These are phyloP conservation scores for Protonemura montana DNA, from an alignment of 2,888 invertebrate species.

Conservation along the genomic window DNA sequence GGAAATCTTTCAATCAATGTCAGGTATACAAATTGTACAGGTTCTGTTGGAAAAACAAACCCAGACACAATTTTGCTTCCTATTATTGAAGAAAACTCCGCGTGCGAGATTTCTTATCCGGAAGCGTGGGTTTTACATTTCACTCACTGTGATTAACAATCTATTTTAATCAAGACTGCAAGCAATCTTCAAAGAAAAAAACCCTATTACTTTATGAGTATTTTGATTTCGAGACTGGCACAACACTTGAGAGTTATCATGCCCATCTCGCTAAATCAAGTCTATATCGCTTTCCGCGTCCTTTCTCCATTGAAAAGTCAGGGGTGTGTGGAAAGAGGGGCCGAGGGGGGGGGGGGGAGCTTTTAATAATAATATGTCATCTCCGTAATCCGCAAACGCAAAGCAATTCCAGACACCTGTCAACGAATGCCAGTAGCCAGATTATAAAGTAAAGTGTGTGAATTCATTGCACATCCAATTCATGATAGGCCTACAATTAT, in stretches of 20 bases:
- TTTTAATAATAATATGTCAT: slow-evolving; percentile 19
- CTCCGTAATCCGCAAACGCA: neutral
- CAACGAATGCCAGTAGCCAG: neutral
- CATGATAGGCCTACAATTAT: slow-evolving; percentile 30
- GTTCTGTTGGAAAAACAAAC: slow-evolving; percentile 12
- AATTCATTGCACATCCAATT: slow-evolving; percentile 38
- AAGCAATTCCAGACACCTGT: slow-evolving; percentile 30
- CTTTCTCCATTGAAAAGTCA: too few species aligned
- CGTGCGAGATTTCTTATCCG: neutral
- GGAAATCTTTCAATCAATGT: slow-evolving; percentile 19
- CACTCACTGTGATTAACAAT: slow-evolving; percentile 27
- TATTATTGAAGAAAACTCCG: neutral
- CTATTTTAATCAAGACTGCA: slow-evolving; percentile 14
- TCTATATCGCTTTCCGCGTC: slow-evolving; percentile 17
- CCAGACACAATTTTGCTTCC: slow-evolving; percentile 7
- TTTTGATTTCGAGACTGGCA: neutral
- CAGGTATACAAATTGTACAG: slow-evolving; percentile 25
- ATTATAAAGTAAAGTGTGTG: slow-evolving; percentile 16
- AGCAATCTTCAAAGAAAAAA: slow-evolving; percentile 24
- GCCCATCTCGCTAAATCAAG: slow-evolving; percentile 24
- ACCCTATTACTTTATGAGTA: slow-evolving; percentile 29
- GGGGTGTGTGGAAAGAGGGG: too few species aligned
- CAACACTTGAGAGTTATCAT: slow-evolving; percentile 10
- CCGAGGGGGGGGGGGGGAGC: neutral
- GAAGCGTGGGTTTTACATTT: neutral